Percentiles rank a stretch among this genome's conserved stretches.
phyloP scores from a whole-genome alignment of 2,113 vertebrate genomes.

The Ceyx margarethae region DNA sequence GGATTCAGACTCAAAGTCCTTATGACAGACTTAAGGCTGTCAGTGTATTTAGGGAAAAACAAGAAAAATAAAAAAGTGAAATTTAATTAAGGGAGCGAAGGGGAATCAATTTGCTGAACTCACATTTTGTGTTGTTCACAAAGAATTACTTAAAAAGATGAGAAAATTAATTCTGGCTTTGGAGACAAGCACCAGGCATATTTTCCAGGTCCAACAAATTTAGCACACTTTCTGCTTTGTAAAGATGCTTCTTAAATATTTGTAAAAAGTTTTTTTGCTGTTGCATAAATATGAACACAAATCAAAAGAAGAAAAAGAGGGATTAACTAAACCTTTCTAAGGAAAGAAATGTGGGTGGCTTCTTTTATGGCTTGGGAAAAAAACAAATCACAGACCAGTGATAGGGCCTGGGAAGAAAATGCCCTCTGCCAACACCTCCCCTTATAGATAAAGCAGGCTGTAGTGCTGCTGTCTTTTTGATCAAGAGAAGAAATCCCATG shows the following conservation, averaged over 20 bases:
- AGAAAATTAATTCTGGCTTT: background rate
- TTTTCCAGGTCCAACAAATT: background rate
- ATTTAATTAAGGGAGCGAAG: background rate
- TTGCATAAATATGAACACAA: background rate
- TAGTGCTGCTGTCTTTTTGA: constrained; percentile 65
- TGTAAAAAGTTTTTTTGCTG: background rate
- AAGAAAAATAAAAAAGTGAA: background rate
- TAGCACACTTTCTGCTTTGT: background rate
- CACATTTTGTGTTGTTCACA: background rate
- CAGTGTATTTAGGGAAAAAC: background rate
- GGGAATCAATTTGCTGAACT: background rate
- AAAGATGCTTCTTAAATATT: background rate
- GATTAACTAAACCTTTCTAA: background rate
- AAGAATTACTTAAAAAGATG: background rate
- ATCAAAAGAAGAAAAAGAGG: background rate
- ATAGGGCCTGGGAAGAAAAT: background rate
- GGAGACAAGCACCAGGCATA: background rate
- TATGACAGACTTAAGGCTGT: background rate
- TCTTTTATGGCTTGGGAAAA: constrained; percentile 3
- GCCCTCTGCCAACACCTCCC: constrained; percentile 20
- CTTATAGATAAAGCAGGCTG: constrained; percentile 11
- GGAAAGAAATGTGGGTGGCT: background rate
- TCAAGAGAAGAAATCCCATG: constrained; percentile 63
- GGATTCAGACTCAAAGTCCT: background rate
- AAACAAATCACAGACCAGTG: background rate